These are phyloP conservation scores for Tanytarsus gracilentus DNA, from an alignment of 2,888 invertebrate genomes.

Conservation along the genomic window DNA sequence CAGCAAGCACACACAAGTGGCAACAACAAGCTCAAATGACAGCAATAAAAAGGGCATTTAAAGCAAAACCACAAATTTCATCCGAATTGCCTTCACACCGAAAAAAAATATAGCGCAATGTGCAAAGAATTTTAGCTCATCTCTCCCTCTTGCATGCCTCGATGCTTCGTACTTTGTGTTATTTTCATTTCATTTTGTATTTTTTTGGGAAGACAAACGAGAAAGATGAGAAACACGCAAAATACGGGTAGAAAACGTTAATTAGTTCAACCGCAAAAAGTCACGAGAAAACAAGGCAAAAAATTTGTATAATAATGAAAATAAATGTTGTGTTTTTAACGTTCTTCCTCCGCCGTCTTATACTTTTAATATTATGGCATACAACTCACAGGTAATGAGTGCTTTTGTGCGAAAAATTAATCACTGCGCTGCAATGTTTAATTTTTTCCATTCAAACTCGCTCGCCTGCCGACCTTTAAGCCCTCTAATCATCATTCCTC, in stretches of 20 bases:
- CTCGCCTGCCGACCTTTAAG: neutral
- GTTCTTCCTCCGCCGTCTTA: neutral
- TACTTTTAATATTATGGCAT: too few relatives aligned
- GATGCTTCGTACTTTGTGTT: too few relatives aligned
- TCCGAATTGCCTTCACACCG: slow-evolving; percentile 9
- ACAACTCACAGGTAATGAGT: slow-evolving; percentile 6
- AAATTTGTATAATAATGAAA: slow-evolving; percentile 10
- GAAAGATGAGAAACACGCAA: slow-evolving; percentile 8
- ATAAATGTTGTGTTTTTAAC: slow-evolving; percentile 12
- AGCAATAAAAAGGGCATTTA: slow-evolving; percentile 5
- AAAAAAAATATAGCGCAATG: neutral
- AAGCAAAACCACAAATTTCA: slow-evolving; percentile 12
- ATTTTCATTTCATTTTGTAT: too few relatives aligned
- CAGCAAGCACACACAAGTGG: too few relatives aligned
- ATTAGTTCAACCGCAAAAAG: slow-evolving; percentile 10
- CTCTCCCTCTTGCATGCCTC: too few relatives aligned
- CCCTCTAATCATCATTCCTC: too few relatives aligned
- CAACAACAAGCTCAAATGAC: too few relatives aligned
- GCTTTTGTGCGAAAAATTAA: slow-evolving; percentile 13
- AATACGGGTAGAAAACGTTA: slow-evolving; percentile 14
- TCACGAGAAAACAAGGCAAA: slow-evolving; percentile 2
- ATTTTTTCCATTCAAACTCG: neutral
- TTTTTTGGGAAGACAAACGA: neutral
- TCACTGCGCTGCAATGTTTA: slow-evolving; percentile 1
- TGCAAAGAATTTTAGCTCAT: neutral